Conservation (phyloP, 1,140 invertebrate species). For the Rhopalosiphum padi region DNA sequence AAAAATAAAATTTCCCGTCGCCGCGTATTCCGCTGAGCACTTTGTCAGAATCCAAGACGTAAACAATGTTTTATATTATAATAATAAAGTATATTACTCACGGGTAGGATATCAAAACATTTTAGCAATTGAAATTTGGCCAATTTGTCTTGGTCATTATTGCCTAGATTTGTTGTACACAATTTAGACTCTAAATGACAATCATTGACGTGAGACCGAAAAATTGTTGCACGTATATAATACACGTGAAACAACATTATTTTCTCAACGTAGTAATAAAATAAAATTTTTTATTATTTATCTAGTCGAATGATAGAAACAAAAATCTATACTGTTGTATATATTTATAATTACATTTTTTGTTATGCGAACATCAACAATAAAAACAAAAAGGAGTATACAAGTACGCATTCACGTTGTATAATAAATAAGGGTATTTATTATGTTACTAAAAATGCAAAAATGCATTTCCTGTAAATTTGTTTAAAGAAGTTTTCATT, state of each 20-base stretch:
- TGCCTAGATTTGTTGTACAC: too few relatives aligned
- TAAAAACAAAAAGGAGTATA: neutral
- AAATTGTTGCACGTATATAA: neutral
- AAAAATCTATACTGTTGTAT: neutral
- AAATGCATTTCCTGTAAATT: neutral
- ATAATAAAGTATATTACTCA: neutral
- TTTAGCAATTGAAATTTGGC: too few relatives aligned
- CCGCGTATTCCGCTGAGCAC: neutral
- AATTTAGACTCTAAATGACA: too few relatives aligned
- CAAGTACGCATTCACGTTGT: neutral
- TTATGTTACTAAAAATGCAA: neutral
- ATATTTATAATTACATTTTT: neutral
- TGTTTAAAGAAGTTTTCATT: constrained; percentile 13
- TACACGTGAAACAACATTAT: neutral
- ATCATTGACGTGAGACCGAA: neutral
- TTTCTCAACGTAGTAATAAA: neutral
- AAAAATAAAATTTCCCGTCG: neutral
- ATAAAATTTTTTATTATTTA: neutral
- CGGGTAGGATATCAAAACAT: too few relatives aligned
- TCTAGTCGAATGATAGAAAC: neutral
- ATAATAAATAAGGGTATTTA: neutral
- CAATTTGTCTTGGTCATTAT: too few relatives aligned
- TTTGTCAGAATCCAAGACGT: neutral
- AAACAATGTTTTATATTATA: neutral
- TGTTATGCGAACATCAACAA: neutral